Base-by-base conservation (phyloP, 2,113 vertebrate genomes). In the Dicerorhinus sumatrensis region DNA sequence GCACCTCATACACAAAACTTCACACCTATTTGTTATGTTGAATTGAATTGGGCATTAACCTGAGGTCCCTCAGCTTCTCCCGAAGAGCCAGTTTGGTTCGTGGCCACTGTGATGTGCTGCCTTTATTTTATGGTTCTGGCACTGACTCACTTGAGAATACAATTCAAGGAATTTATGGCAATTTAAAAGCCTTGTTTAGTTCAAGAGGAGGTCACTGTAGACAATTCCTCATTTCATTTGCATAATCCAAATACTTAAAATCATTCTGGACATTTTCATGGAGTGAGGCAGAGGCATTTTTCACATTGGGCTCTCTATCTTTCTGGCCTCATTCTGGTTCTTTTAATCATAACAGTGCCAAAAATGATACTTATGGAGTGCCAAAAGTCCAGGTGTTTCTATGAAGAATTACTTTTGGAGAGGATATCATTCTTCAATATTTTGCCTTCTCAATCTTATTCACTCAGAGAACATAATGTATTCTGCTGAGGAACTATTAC, bases 201-300 rank as follows among this genome's bases (percentile, higher is more conserved):
- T 97, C 93, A 97, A 91, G 84, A 93, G 27, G 33, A 92, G 97
- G 83, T 92, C 73, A 65, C 39, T 65, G 31, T 42, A 77, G 91
- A 96, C 95, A 85, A 96, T n/a, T 56, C 25, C 27, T 94, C 69
- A 88, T 89, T 96, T 88, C 42, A 96, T 98, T 97, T 95, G 72
- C 62, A 91, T 94, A 93, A 95, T 70, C 80, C 48, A 70, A 79
- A 67, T 76, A 83, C 62, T 89, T 83, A 79, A 54, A 95, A 65
- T 75, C 69, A 89, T 69, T 77, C 58, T 65, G 84, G 73, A 67
- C 42, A 58, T 73, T 94, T 89, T 90, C 48, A 83, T 21, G 70
- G 48, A 79, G 27, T 46, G 62, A 91, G 63, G 46, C 42, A 75
- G 60, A 48, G 58, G 1, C 13, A 73, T 48, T 86, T 93, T 91